A percentile compares a stretch with the other conserved stretches of the same genome.
Evolutionary conservation across 2,888 invertebrate genomes (phyloP).

Genomic region (Drosophila kambysellisi): DNA sequence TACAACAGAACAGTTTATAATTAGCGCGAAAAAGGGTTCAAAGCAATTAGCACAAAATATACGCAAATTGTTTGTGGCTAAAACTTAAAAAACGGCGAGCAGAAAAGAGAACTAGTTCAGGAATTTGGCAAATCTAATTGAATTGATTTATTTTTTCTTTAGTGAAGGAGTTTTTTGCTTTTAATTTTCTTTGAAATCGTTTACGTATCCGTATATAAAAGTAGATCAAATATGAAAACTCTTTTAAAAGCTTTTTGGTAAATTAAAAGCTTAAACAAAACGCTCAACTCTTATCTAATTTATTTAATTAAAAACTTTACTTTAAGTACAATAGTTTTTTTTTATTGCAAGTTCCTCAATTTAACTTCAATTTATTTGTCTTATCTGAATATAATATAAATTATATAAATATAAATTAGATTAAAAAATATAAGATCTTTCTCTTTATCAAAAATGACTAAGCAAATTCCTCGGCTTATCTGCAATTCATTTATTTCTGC

Average conservation of each 20-base stretch:
- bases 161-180: not conserved
- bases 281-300: not conserved
- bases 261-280: not conserved
- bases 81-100: not conserved
- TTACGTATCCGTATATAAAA: not conserved
- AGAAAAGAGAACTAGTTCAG: constrained; percentile 23
- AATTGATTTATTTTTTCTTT: not conserved
- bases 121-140: constrained; percentile 17
- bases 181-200: not conserved
- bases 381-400: not conserved
- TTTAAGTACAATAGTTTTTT: too few species aligned
- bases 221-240: not conserved
- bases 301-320: not conserved
- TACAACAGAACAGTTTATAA: constrained; percentile 40
- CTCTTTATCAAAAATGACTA: too few species aligned
- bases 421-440: not conserved
- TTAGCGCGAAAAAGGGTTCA: constrained; percentile 51
- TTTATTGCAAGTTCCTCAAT: not conserved
- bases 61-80: constrained; percentile 1
- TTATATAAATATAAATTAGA: not conserved
- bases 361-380: not conserved
- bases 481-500: not conserved
- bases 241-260: not conserved
- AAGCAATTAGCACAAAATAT: constrained; percentile 36
- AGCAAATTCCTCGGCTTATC: too few species aligned